Conservation (phyloP, 2,888 invertebrate species). For the Drosophila sordidapex region DNA sequence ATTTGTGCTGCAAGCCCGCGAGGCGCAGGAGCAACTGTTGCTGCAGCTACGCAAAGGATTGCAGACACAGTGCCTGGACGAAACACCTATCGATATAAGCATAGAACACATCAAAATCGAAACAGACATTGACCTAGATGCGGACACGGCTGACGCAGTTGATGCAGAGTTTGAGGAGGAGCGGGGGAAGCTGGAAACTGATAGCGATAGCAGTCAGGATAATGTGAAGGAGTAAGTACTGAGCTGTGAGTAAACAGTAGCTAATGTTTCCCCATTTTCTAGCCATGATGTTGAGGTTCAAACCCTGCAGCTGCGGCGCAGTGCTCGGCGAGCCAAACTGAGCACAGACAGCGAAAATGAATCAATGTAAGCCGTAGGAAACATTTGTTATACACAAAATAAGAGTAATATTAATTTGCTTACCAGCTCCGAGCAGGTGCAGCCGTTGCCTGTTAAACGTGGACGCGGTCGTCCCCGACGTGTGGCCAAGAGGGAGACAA, state of each 20-base stretch:
- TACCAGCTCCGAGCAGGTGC: slow-evolving; percentile 2
- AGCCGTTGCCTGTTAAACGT: slow-evolving; percentile 41
- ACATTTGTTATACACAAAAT: background rate
- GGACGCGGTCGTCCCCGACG: slow-evolving; percentile 67
- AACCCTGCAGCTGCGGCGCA: slow-evolving; percentile 42
- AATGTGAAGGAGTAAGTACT: slow-evolving; percentile 34
- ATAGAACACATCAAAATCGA: slow-evolving; percentile 64
- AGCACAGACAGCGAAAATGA: slow-evolving; percentile 45
- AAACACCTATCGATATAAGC: slow-evolving; percentile 77
- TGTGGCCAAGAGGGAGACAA: slow-evolving; percentile 30
- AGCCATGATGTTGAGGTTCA: slow-evolving; percentile 27
- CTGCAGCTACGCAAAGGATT: slow-evolving; percentile 21
- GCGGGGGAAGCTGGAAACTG: slow-evolving; percentile 23
- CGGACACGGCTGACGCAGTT: background rate
- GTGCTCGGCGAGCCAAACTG: slow-evolving; percentile 40
- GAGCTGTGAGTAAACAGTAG: background rate
- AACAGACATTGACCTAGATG: slow-evolving; percentile 35
- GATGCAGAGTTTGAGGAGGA: background rate
- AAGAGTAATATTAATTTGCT: background rate
- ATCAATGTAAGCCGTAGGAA: slow-evolving; percentile 15
- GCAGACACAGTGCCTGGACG: slow-evolving; percentile 63
- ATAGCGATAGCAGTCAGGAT: slow-evolving; percentile 27
- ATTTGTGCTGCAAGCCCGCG: slow-evolving; percentile 71
- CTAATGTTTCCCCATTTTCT: background rate
- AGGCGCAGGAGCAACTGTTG: slow-evolving; percentile 63